These are phyloP conservation scores for Hypomecis punctinalis DNA, from an alignment of 2,888 invertebrate genomes.

Conservation along the genomic window DNA sequence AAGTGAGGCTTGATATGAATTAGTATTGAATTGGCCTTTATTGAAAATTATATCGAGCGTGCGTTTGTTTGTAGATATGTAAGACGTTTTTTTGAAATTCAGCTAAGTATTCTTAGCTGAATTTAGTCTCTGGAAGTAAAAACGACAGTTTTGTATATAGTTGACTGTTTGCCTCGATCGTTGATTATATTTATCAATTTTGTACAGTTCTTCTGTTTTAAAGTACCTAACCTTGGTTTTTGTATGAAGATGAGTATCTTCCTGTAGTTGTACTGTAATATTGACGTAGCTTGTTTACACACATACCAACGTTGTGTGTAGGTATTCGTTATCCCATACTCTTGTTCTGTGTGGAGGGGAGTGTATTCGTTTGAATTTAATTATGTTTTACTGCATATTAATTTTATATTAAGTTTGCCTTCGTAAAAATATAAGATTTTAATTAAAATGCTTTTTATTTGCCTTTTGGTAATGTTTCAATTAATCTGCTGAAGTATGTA, in stretches of 20 bases:
- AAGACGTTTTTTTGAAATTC: too few species aligned
- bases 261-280: conserved; percentile 45
- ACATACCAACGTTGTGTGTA: conserved; percentile 50
- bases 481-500: background rate
- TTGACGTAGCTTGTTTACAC: conserved; percentile 71
- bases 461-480: background rate
- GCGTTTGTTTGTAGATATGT: too few species aligned
- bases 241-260: conserved; percentile 26
- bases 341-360: conserved; percentile 61
- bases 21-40: too few species aligned
- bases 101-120: too few species aligned
- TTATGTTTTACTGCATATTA: conserved; percentile 46
- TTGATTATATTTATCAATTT: too few species aligned
- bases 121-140: too few species aligned
- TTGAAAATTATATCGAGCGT: too few species aligned
- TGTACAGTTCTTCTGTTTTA: too few species aligned
- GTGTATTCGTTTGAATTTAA: conserved; percentile 61
- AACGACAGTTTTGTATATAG: too few species aligned
- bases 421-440: conserved; percentile 31
- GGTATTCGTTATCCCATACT: conserved; percentile 59
- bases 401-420: conserved; percentile 42
- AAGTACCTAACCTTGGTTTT: background rate
- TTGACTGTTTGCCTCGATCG: too few species aligned
- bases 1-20: too few species aligned
- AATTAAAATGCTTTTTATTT: conserved; percentile 20